These are phyloP conservation scores for Paradoxurus hermaphroditus DNA, from an alignment of 2,113 vertebrate species.

Conservation along the genomic window DNA sequence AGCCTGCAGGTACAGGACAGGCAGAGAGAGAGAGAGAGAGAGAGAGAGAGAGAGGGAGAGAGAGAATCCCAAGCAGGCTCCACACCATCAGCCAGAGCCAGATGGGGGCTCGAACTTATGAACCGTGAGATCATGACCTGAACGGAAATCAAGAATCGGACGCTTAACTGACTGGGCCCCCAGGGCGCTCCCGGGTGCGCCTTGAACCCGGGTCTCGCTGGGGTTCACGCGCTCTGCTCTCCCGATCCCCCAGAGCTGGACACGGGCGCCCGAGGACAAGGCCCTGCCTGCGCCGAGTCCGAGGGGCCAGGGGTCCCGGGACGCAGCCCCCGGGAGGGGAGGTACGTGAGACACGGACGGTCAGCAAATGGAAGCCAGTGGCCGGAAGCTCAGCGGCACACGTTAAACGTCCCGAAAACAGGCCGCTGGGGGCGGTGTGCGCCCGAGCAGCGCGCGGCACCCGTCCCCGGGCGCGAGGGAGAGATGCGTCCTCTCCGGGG, in stretches of 20 bases:
- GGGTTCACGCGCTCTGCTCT: background rate
- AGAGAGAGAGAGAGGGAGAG: too few relatives aligned
- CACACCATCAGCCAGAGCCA: too few relatives aligned
- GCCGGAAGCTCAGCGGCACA: background rate
- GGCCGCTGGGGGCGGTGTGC: fast-evolving
- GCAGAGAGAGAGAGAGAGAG: too few relatives aligned
- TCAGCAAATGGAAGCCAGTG: background rate
- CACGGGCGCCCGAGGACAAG: background rate
- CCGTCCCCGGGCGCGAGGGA: fast-evolving
- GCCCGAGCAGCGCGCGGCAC: fast-evolving
- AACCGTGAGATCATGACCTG: too few relatives aligned
- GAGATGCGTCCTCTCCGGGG: background rate
- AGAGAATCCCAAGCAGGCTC: too few relatives aligned
- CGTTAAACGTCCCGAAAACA: background rate
- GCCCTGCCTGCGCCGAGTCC: background rate
- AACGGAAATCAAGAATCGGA: too few relatives aligned
- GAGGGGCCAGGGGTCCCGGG: background rate
- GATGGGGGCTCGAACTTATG: too few relatives aligned
- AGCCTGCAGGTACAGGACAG: too few relatives aligned
- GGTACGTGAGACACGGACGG: background rate
- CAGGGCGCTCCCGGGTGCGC: too few relatives aligned
- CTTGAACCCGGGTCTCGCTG: background rate
- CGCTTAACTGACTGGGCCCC: too few relatives aligned
- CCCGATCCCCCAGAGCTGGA: fast-evolving
- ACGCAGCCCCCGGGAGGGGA: background rate